Evolutionary conservation across 2,113 vertebrate species (phyloP), one percentile per base, ranked within the genome.

Genomic region (Corythoichthys haematopterus): DNA sequence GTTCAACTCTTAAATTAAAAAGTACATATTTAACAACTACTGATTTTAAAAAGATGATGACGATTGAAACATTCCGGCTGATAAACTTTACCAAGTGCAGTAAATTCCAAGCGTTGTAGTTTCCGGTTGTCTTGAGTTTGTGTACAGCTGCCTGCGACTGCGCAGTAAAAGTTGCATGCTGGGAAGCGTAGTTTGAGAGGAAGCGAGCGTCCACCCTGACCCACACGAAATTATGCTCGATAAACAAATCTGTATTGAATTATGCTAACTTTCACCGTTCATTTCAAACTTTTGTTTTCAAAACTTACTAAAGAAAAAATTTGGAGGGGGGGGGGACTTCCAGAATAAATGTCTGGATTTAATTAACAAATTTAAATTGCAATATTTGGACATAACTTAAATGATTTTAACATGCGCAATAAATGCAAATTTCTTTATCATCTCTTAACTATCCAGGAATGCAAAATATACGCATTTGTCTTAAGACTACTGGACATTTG

Each of bases 61-160:
- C 0, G 10, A 48, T n/a, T 11, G 61, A 77, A 80, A 69, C n/a
- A 61, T 8, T 61, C 59, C 72, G 74, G 28, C 61, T 8, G 69
- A 78, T 13, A 80, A 85, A 89, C 81, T 89, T 89, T 90, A 89
- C 86, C 85, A 79, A 84, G 81, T 64, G 68, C 80, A 76, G 65
- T 68, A 78, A 82, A 50, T 82, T 81, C 75, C 84, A 62, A 82
- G 78, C 0, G 4, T 15, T 48, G 37, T 2, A 72, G 82, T 87
- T 91, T 91, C 89, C 89, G 88, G 80, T 72, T 84, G 0, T 36
- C 69, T 61, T 70, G 43, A 70, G 68, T 60, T 72, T 52, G 74
- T 78, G 70, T 71, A 69, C 78, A 84, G 52, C 16, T 2, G 2
- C 70, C 35, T 82, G 84, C 80, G 87, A 80, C 0, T 90, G 90